Conservation (phyloP, 2,888 invertebrate species). For the Brachyopa scutellaris region DNA sequence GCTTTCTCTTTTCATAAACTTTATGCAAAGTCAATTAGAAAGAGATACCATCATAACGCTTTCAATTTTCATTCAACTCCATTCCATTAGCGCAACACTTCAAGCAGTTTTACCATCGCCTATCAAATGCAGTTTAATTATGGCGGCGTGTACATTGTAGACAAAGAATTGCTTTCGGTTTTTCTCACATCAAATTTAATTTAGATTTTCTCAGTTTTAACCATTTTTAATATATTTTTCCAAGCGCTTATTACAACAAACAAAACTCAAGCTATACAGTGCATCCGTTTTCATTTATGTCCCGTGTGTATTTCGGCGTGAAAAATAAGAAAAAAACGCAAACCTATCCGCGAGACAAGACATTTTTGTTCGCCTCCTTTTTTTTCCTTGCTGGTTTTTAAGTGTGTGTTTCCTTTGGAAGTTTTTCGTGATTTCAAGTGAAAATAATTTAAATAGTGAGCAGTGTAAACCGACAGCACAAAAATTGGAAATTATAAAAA, state of each 20-base stretch:
- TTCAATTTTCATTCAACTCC: constrained; percentile 32
- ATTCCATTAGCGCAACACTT: constrained; percentile 18
- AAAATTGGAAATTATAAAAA: constrained; percentile 1
- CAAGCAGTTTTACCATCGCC: constrained; percentile 27
- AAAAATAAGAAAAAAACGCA: constrained; percentile 14
- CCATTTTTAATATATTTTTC: constrained; percentile 45
- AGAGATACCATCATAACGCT: background rate
- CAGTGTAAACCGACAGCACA: background rate
- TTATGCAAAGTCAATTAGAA: no score
- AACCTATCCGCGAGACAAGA: background rate
- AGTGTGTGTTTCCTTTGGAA: background rate
- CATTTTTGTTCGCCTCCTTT: background rate
- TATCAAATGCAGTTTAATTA: constrained; percentile 65
- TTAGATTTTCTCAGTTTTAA: constrained; percentile 61
- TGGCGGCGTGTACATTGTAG: constrained; percentile 68
- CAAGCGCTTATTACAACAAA: constrained; percentile 19
- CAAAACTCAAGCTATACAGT: background rate
- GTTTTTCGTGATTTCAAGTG: constrained; percentile 19
- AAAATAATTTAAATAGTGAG: background rate
- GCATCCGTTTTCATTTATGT: background rate
- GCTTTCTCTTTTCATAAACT: background rate
- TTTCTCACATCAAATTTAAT: constrained; percentile 65
- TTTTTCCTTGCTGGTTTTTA: background rate
- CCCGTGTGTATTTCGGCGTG: constrained; percentile 10
- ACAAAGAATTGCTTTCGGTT: constrained; percentile 62